Conservation (phyloP, 2,797 vertebrate species). For the Spea hammondii region DNA sequence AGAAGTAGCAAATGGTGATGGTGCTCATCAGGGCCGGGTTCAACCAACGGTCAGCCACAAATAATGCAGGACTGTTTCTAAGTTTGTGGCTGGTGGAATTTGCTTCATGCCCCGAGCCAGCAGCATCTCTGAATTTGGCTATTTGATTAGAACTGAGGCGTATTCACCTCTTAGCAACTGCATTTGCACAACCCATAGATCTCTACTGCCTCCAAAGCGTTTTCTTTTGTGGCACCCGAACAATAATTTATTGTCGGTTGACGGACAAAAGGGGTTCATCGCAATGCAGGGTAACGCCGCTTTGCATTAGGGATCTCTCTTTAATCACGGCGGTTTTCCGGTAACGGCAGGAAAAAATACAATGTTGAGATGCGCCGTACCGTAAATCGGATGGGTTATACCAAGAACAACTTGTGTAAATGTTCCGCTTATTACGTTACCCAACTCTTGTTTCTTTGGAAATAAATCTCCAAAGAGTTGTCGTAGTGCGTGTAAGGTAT, state of each 20-base stretch:
- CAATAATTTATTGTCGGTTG: constrained; percentile 73
- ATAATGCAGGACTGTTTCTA: constrained; percentile 84
- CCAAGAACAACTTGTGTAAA: too few species aligned
- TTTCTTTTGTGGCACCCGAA: constrained; percentile 73
- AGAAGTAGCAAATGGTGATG: constrained; percentile 82
- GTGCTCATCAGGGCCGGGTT: constrained; percentile 81
- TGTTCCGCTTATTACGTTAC: too few species aligned
- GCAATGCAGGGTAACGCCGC: constrained; percentile 54
- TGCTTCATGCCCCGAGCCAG: constrained; percentile 79
- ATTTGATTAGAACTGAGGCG: constrained; percentile 80
- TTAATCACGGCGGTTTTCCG: not conserved
- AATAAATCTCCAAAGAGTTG: not conserved
- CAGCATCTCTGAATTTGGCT: constrained; percentile 78
- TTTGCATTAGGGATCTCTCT: not conserved
- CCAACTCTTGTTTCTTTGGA: too few species aligned
- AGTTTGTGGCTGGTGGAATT: constrained; percentile 85
- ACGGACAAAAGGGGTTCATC: constrained; percentile 69
- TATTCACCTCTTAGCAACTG: constrained; percentile 82
- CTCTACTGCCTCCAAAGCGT: constrained; percentile 72
- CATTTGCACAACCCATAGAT: constrained; percentile 74
- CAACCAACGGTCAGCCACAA: constrained; percentile 84
- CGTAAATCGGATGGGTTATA: too few species aligned
- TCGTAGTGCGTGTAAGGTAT: not conserved
- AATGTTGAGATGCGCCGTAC: too few species aligned
- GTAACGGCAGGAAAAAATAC: too few species aligned